Evolutionary conservation across 2,888 invertebrate genomes (phyloP).

Genomic region (Drosophila tripunctata): DNA sequence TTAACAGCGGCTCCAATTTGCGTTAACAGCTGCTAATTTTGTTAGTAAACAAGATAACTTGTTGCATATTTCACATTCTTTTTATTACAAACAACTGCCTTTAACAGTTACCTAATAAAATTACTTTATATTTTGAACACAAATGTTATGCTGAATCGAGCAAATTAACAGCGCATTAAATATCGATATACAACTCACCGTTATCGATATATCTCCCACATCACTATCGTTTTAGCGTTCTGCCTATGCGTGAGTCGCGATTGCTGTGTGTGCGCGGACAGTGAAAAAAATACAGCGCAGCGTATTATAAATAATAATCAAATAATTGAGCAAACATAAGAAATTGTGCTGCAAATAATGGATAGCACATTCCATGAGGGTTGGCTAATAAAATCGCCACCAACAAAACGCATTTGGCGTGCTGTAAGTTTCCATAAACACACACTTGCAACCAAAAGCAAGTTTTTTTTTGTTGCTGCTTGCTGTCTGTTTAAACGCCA

Average conservation of each 20-base stretch:
- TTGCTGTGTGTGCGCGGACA: slow-evolving; percentile 30
- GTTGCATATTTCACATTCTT: too few species aligned
- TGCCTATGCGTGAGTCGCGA: slow-evolving; percentile 10
- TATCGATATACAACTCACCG: neutral
- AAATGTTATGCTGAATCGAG: too few species aligned
- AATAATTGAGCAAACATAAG: neutral
- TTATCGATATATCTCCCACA: neutral
- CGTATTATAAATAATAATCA: slow-evolving; percentile 21
- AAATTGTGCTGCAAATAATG: slow-evolving; percentile 33
- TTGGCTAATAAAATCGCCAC: slow-evolving; percentile 98
- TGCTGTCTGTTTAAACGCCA: slow-evolving; percentile 18
- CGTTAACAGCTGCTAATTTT: too few species aligned
- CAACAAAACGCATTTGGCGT: slow-evolving; percentile 95
- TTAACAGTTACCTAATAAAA: too few species aligned
- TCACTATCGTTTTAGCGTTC: neutral
- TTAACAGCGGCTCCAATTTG: too few species aligned
- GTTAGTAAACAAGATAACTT: too few species aligned
- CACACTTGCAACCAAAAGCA: slow-evolving; percentile 21
- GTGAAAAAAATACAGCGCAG: too few species aligned
- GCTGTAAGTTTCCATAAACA: slow-evolving; percentile 89
- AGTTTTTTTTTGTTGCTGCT: slow-evolving; percentile 19
- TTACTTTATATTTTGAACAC: too few species aligned
- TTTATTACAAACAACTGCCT: too few species aligned
- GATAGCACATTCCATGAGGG: slow-evolving; percentile 88
- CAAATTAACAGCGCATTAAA: too few species aligned